Conservation (phyloP, 2,888 invertebrate species). For the Biston stratarius region DNA sequence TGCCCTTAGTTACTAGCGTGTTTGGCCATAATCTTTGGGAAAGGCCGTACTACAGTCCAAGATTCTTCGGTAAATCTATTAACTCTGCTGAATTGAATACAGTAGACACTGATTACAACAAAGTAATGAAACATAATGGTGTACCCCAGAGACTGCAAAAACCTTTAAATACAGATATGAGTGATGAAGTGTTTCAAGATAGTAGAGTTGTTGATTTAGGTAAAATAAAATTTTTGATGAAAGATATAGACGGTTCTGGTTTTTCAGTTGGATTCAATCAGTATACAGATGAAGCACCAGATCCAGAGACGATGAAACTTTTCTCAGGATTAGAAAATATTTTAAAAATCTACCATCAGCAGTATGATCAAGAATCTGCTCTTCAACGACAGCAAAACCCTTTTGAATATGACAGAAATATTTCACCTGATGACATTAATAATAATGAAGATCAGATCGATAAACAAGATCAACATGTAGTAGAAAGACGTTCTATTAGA, state of each 20-base stretch:
- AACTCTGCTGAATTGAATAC: slow-evolving; percentile 72
- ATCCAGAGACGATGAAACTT: slow-evolving; percentile 67
- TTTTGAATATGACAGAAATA: slow-evolving; percentile 35
- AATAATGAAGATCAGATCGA: slow-evolving; percentile 27
- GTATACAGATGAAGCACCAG: slow-evolving; percentile 71
- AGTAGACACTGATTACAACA: slow-evolving; percentile 64
- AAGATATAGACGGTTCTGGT: slow-evolving; percentile 74
- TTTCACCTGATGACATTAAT: slow-evolving; percentile 1
- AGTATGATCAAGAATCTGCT: slow-evolving; percentile 50
- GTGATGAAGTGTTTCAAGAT: slow-evolving; percentile 46
- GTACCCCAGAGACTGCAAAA: slow-evolving; percentile 71
- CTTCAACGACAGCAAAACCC: neutral
- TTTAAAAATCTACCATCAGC: slow-evolving; percentile 66
- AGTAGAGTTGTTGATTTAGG: slow-evolving; percentile 57
- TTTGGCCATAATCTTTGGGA: slow-evolving; percentile 58
- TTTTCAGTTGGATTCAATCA: slow-evolving; percentile 76
- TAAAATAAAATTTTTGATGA: slow-evolving; percentile 67
- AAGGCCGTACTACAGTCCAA: slow-evolving; percentile 53
- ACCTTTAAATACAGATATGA: slow-evolving; percentile 62
- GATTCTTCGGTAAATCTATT: slow-evolving; percentile 65
- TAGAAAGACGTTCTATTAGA: slow-evolving; percentile 54
- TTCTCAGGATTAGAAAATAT: slow-evolving; percentile 73
- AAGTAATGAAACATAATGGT: slow-evolving; percentile 56
- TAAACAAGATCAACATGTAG: slow-evolving; percentile 48
- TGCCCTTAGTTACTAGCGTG: slow-evolving; percentile 51